Evolutionary conservation across 1,140 invertebrate species (phyloP), one percentile per base, ranked within the genome.

Genomic region (Leptonema lineaticorne): DNA sequence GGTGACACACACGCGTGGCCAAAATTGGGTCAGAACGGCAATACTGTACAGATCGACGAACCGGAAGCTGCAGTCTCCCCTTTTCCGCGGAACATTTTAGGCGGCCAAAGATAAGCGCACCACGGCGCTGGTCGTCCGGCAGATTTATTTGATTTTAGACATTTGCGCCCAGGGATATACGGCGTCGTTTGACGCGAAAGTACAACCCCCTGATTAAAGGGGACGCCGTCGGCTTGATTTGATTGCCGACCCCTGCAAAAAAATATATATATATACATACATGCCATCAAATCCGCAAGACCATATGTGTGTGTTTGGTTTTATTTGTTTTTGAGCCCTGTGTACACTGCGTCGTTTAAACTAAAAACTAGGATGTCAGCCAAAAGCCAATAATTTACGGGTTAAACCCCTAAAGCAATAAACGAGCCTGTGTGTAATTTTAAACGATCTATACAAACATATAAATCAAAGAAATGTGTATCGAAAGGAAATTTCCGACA

Each of bases 201-300:
- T 24, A 53, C 22, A 16, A 22, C 11, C 24, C 50, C 18, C 50
- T 62, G 59, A 62, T 62, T 62, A 62, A 62, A 62, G 59, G 37
- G 30, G 22, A 11, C 11, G 46, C 11, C 24, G 46, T 8, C 6
- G 29, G 37, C 33, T 62, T 62, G 56, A 62, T 62, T 62, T 24
- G 37, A 62, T 62, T 62, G 59, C 59, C 59, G 16, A 27, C 26
- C 56, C 22, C 56, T 16, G 56, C 14, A 28, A 58, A 58, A 41
- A n/a, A 41, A 41, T 41, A 16, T 11, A 16, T 16, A 41, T 11
- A 41, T 9, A 41, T 16, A 14, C 37, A 41, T 14, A 41, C n/a
- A n/a, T n/a, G 37, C 16, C 11, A 45, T 16, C 37, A 16, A 45
- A 24, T 26, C 11, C 50, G 50, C 9, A 26, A 26, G n/a, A n/a